These are phyloP conservation scores for Asarcornis scutulata DNA, from an alignment of 2,113 vertebrate species.

Conservation along the genomic window DNA sequence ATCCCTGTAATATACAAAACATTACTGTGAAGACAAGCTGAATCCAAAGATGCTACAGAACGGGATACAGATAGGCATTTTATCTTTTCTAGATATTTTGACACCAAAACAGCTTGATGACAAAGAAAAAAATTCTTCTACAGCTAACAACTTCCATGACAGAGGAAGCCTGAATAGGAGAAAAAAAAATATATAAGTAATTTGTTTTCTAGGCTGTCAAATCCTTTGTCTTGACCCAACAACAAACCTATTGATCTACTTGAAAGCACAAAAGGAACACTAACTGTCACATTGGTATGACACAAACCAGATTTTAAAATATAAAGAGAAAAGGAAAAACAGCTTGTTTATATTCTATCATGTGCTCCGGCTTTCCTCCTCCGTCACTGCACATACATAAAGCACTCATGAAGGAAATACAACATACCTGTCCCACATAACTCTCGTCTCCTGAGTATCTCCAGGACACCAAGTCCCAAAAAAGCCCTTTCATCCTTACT, in stretches of 20 bases:
- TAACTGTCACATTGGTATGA: neutral
- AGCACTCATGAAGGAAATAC: fast-evolving
- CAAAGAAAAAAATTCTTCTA: neutral
- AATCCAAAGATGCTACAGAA: conserved; percentile 23
- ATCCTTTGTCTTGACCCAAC: conserved; percentile 52
- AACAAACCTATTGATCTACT: conserved; percentile 32
- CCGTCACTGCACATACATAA: fast-evolving
- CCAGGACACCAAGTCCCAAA: fast-evolving
- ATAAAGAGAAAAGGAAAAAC: neutral
- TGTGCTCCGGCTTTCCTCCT: neutral
- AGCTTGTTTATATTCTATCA: neutral
- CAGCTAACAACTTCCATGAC: conserved; percentile 10
- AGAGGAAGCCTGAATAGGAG: neutral
- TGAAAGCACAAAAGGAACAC: conserved; percentile 4
- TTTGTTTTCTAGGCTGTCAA: conserved; percentile 59
- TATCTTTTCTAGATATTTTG: conserved; percentile 45
- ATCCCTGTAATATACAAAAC: neutral
- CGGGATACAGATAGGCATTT: neutral
- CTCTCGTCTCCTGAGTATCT: neutral
- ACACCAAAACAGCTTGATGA: conserved; percentile 13
- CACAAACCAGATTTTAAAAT: neutral
- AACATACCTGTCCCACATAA: fast-evolving
- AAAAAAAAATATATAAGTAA: conserved; percentile 5
- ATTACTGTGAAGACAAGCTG: neutral
- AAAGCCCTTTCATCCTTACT: fast-evolving